phyloP scores from a whole-genome alignment of 2,888 invertebrate genomes.

The Callyntrura guangdongensis region DNA sequence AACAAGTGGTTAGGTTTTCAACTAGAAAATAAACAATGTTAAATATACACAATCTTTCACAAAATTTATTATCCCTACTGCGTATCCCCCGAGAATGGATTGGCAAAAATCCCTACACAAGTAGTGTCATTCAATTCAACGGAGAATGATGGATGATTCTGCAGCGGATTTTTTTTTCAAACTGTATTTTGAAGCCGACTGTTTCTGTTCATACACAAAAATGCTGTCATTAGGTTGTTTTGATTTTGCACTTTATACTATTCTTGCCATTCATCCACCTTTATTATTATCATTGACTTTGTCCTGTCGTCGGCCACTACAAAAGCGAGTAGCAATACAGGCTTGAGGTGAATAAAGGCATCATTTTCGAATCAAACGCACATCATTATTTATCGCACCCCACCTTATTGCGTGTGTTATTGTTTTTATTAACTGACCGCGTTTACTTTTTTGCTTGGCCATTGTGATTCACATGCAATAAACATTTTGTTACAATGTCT shows the following conservation, averaged over 20 bases:
- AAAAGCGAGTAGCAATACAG: conserved; percentile 1
- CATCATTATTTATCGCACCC: not conserved
- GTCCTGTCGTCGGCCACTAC: conserved; percentile 29
- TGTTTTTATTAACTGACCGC: conserved; percentile 32
- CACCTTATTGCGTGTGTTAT: not conserved
- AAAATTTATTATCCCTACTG: too few relatives aligned
- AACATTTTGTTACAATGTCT: conserved; percentile 64
- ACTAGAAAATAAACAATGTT: conserved; percentile 15
- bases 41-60: too few relatives aligned
- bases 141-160: conserved; percentile 1
- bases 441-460: not conserved
- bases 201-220: not conserved
- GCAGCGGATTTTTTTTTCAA: not conserved
- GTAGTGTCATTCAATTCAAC: not conserved
- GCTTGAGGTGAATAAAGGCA: not conserved
- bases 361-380: not conserved
- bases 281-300: not conserved
- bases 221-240: not conserved
- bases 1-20: conserved; percentile 74
- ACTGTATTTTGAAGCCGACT: not conserved
- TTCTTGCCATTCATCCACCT: conserved; percentile 1
- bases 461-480: conserved; percentile 51
- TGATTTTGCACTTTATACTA: not conserved
- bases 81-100: too few relatives aligned
- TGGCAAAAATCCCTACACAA: too few relatives aligned